Base-by-base conservation (phyloP, 2,113 vertebrate genomes). In the Alosa alosa region DNA sequence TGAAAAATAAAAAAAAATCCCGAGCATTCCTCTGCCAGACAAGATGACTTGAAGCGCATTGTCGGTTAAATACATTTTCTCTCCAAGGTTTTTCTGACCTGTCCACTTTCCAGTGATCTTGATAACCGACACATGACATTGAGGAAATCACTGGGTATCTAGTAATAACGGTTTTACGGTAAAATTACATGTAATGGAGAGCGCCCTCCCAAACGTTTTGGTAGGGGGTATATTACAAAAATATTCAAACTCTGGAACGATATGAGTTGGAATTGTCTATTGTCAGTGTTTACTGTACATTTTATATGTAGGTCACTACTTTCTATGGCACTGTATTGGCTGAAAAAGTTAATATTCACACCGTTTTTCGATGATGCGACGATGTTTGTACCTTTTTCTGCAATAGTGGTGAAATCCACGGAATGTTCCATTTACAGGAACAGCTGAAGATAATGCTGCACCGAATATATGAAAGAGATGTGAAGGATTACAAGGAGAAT, bases 401-500 rank as follows among this genome's bases (percentile, higher is more conserved):
- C 87, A 87, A 83, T 87, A 92, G 91, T 95, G 94, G 94, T 95
- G 92, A 93, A 94, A 93, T 84, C 94, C 93, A 93, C 93, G 94
- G 94, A 95, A 94, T 93, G 94, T 93, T 93, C 93, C 94, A 95
- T 91, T 91, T 86, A 91, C 90, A 82, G 93, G 92, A 93, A 93
- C 93, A 93, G 93, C 93, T 93, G 93, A 93, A 93, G 90, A 90
- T 84, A 90, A 94, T 92, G 92, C 92, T 91, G 93, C 94, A 92
- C 93, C 93, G 89, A 90, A 89, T 90, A 93, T 88, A 90, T 91
- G 91, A 90, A 78, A 78, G 93, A 94, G 89, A 96, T 94, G 94
- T 94, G 94, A 88, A 94, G 89, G 90, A 91, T 92, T 93, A 88
- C 90, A 86, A 89, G 92, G 89, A 49, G 90, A 92, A 88, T 86